Evolutionary conservation across 2,888 invertebrate genomes (phyloP).

Genomic region (Odontocolon sp.): DNA sequence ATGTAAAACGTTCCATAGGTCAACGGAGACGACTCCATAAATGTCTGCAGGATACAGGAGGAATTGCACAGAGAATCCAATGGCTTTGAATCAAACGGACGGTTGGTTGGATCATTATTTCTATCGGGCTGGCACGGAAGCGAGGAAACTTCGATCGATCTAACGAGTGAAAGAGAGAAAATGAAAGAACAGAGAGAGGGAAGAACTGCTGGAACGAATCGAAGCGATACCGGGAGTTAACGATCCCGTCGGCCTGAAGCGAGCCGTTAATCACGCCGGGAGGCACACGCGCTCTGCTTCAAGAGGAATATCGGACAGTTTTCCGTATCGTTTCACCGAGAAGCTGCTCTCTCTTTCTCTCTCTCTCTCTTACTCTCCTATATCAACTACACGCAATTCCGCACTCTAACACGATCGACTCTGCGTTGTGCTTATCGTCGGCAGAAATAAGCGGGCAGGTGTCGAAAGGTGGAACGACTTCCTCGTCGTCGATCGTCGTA

Average conservation of each 20-base stretch:
- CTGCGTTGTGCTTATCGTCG: background rate
- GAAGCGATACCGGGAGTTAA: conserved; percentile 62
- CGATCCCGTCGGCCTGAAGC: conserved; percentile 63
- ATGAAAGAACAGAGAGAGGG: conserved; percentile 35
- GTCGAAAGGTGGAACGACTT: conserved; percentile 58
- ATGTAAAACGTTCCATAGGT: no score
- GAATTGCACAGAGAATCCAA: conserved; percentile 6
- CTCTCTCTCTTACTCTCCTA: no score
- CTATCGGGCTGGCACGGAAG: conserved; percentile 54
- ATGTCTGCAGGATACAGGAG: background rate
- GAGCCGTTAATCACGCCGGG: conserved; percentile 62
- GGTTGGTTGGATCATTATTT: conserved; percentile 59
- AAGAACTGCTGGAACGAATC: conserved; percentile 61
- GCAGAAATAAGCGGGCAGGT: conserved; percentile 46
- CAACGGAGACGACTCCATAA: no score
- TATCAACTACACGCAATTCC: no score
- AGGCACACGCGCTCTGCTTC: conserved; percentile 51
- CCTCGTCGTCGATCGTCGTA: conserved; percentile 42
- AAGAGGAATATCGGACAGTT: conserved; percentile 58
- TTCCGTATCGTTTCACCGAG: conserved; percentile 58
- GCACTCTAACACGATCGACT: conserved; percentile 26
- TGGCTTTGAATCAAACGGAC: conserved; percentile 56
- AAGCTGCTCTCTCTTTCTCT: conserved; percentile 29
- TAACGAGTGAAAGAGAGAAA: conserved; percentile 53
- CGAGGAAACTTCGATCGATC: conserved; percentile 42